Evolutionary conservation across 2,797 vertebrate genomes (phyloP).

Genomic region (Myoxocephalus aenaeus): DNA sequence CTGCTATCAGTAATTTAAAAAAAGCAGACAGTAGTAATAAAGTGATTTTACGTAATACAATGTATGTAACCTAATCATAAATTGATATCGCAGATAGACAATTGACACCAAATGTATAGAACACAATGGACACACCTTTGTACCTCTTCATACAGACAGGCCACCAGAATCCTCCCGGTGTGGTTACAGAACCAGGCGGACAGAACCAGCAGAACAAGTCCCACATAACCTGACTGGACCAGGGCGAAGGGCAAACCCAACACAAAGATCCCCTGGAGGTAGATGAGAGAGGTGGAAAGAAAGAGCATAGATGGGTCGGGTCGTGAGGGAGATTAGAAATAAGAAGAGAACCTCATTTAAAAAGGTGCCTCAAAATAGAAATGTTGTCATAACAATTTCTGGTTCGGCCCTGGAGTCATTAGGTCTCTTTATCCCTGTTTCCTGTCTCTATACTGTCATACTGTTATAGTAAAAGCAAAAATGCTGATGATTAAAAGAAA

Average conservation of each 20-base stretch:
- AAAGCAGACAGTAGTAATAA: neutral
- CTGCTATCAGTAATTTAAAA: neutral
- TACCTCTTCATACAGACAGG: slow-evolving; percentile 85
- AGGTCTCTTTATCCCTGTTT: neutral
- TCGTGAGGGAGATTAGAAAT: neutral
- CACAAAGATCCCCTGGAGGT: slow-evolving; percentile 86
- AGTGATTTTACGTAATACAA: neutral
- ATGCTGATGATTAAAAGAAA: neutral
- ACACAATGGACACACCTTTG: slow-evolving; percentile 60
- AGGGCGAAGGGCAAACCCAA: slow-evolving; percentile 85
- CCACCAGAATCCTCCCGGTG: slow-evolving; percentile 85
- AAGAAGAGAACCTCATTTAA: neutral
- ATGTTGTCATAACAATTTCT: neutral
- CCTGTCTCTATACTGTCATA: neutral
- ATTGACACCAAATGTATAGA: neutral
- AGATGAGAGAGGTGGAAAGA: neutral
- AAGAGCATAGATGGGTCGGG: neutral
- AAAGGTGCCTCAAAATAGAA: neutral
- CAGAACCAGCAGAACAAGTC: slow-evolving; percentile 82
- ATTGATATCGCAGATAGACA: neutral
- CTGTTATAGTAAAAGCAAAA: neutral
- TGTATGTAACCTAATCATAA: neutral
- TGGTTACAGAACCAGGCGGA: slow-evolving; percentile 85
- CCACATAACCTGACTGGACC: slow-evolving; percentile 84
- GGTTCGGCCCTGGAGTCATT: neutral